These are phyloP conservation scores for Cyaniris semiargus DNA, from an alignment of 2,888 invertebrate genomes.

Conservation along the genomic window DNA sequence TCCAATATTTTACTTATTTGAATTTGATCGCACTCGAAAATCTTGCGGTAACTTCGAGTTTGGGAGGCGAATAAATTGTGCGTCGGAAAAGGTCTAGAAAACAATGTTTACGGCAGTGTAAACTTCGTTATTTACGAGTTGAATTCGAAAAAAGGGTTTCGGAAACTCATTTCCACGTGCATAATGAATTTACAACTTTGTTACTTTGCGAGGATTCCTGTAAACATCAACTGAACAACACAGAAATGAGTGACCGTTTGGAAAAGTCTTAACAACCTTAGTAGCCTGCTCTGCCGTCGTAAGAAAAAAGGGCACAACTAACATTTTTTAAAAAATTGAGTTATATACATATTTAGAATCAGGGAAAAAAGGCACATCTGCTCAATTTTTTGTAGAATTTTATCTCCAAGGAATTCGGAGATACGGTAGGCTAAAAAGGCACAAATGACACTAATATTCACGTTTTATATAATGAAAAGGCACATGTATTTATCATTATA, in stretches of 20 bases:
- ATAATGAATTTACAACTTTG: neutral
- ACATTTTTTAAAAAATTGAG: too few species aligned
- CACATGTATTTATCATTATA: too few species aligned
- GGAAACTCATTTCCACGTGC: neutral
- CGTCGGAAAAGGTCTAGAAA: conserved; percentile 19
- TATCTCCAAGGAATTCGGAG: too few species aligned
- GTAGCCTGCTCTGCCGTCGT: too few species aligned
- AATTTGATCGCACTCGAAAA: conserved; percentile 26
- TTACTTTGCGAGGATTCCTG: neutral
- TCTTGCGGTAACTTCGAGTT: conserved; percentile 29
- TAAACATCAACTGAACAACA: neutral
- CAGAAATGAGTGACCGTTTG: neutral
- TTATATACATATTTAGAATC: too few species aligned
- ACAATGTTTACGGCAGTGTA: conserved; percentile 26
- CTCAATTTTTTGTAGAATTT: too few species aligned
- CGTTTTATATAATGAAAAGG: too few species aligned
- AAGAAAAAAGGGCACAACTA: too few species aligned
- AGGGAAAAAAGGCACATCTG: too few species aligned
- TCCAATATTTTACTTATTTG: conserved; percentile 18
- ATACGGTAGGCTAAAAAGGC: too few species aligned
- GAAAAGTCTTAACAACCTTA: too few species aligned
- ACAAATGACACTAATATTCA: too few species aligned
- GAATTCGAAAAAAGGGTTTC: conserved; percentile 24
- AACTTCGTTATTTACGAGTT: conserved; percentile 28
- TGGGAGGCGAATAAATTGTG: conserved; percentile 24